A percentile compares a stretch with the other conserved stretches of the same genome.
phyloP scores from a whole-genome alignment of 1,140 invertebrate genomes.

The Formica selysi region DNA sequence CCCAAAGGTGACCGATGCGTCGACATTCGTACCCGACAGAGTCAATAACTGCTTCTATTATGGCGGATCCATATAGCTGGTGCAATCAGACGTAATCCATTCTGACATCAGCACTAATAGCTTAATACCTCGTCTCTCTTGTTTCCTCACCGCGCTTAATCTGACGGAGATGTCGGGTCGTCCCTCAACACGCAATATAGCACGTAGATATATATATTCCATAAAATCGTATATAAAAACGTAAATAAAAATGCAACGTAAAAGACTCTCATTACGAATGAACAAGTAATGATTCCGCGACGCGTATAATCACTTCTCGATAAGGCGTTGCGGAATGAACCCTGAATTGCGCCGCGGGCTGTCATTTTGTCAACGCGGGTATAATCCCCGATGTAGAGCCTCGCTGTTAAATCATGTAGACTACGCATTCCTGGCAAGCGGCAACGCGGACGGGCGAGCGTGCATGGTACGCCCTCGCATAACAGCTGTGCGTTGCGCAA shows the following conservation, averaged over 20 bases:
- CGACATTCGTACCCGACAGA: slow-evolving; percentile 40
- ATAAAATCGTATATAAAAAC: neutral
- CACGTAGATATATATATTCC: neutral
- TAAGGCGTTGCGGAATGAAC: slow-evolving; percentile 66
- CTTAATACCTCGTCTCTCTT: neutral
- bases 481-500: slow-evolving; percentile 77
- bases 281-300: neutral
- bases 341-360: slow-evolving; percentile 52
- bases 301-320: neutral
- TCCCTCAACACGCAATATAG: too few relatives aligned
- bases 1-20: slow-evolving; percentile 66
- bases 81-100: slow-evolving; percentile 36
- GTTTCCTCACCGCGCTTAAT: neutral
- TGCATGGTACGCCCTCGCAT: slow-evolving; percentile 71
- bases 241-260: neutral
- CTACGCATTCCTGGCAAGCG: slow-evolving; percentile 78
- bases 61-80: slow-evolving; percentile 26
- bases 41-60: slow-evolving; percentile 66
- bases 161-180: neutral
- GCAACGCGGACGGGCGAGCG: slow-evolving; percentile 55
- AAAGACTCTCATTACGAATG: neutral
- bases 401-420: slow-evolving; percentile 80
- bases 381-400: slow-evolving; percentile 77
- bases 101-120: slow-evolving; percentile 33
- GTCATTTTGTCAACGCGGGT: slow-evolving; percentile 82